phyloP scores from a whole-genome alignment of 2,113 vertebrate species.

The Anoplopoma fimbria region DNA sequence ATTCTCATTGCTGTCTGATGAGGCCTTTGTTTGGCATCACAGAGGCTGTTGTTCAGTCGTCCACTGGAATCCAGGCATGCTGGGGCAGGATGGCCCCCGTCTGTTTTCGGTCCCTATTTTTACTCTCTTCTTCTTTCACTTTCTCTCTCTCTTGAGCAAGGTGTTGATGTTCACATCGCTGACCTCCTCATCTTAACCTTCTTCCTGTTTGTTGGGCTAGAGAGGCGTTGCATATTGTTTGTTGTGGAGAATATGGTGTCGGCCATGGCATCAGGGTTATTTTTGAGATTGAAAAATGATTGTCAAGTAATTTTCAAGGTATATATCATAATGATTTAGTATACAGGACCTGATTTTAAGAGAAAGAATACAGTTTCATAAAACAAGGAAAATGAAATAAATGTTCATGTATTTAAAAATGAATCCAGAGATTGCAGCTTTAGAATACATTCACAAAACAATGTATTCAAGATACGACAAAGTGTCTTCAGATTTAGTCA shows the following conservation, averaged over 20 bases:
- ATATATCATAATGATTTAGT: neutral
- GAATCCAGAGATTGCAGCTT: neutral
- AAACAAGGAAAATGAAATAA: neutral
- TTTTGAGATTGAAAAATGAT: neutral
- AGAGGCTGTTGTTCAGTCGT: conserved; percentile 56
- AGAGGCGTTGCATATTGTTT: neutral
- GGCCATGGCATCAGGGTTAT: neutral
- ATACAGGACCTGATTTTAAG: neutral
- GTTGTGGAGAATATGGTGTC: neutral
- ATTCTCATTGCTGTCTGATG: conserved; percentile 41
- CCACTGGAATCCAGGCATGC: conserved; percentile 69
- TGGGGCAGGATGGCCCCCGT: conserved; percentile 54
- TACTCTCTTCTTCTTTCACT: neutral
- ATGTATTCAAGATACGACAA: neutral
- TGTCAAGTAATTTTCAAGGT: neutral
- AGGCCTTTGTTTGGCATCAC: conserved; percentile 65
- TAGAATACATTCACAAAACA: neutral
- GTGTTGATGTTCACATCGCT: neutral
- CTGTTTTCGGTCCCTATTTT: conserved; percentile 8
- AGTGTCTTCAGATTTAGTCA: neutral
- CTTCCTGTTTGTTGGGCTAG: neutral
- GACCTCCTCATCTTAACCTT: neutral
- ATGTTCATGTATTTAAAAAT: neutral
- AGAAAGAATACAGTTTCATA: neutral
- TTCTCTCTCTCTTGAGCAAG: neutral